Evolutionary conservation across 1,140 invertebrate species (phyloP).

Genomic region (Plectrocnemia conspersa): DNA sequence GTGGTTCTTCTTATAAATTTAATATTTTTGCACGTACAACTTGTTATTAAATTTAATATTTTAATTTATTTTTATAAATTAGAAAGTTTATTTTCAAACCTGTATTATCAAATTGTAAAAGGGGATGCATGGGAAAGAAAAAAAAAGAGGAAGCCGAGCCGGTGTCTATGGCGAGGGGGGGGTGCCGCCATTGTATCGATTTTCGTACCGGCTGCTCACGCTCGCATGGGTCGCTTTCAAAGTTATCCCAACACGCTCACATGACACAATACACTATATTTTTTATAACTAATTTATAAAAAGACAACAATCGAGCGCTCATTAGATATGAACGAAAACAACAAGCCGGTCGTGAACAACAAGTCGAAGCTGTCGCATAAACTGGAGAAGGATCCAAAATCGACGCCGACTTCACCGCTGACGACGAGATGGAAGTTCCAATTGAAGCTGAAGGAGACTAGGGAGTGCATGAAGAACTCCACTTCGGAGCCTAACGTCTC

Average conservation of each 20-base stretch:
- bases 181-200: constrained; percentile 29
- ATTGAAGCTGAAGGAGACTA: neutral
- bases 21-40: too few relatives aligned
- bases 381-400: constrained; percentile 26
- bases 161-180: constrained; percentile 28
- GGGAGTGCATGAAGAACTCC: constrained; percentile 25
- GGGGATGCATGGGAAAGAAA: constrained; percentile 17
- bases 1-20: too few relatives aligned
- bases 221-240: constrained; percentile 14
- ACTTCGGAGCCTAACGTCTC: constrained; percentile 33
- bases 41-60: too few relatives aligned
- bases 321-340: constrained; percentile 22
- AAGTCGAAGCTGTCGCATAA: constrained; percentile 24
- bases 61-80: too few relatives aligned
- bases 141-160: too few relatives aligned
- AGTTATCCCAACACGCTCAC: constrained; percentile 17
- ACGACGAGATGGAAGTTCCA: constrained; percentile 30
- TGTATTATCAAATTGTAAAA: too few relatives aligned
- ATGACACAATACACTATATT: constrained; percentile 25
- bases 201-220: constrained; percentile 19
- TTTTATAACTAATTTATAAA: constrained; percentile 12
- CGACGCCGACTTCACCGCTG: constrained; percentile 32
- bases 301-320: constrained; percentile 2
- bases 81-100: too few relatives aligned
- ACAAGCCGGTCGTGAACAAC: constrained; percentile 13